Evolutionary conservation across 2,113 vertebrate species (phyloP).

Genomic region (Mionectes macconnelli): DNA sequence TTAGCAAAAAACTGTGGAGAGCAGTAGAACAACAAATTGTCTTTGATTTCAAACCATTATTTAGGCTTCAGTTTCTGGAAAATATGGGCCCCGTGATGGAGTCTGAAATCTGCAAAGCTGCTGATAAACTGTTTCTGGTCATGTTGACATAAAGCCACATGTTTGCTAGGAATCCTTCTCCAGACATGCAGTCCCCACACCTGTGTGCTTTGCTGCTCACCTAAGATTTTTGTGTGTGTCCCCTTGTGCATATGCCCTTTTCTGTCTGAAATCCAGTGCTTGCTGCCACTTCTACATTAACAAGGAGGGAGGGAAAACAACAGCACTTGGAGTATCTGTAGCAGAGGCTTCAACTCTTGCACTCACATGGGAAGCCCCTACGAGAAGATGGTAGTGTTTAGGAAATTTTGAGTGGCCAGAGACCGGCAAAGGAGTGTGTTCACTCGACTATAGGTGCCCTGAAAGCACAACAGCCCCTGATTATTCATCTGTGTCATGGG

Average conservation of each 20-base stretch:
- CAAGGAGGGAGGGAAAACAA: neutral
- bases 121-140: neutral
- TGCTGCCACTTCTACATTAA: neutral
- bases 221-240: neutral
- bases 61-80: neutral
- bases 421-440: neutral
- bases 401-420: neutral
- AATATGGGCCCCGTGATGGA: neutral
- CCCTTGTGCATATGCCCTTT: neutral
- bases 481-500: neutral
- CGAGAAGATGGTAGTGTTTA: neutral
- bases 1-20: neutral
- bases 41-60: neutral
- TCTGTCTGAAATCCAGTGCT: neutral
- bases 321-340: neutral
- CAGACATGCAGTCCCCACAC: neutral
- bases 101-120: neutral
- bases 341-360: neutral
- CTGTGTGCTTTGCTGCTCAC: neutral
- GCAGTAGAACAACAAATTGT: neutral
- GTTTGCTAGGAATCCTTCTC: neutral
- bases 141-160: neutral
- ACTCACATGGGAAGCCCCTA: accelerated
- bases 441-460: neutral
- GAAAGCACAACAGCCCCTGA: neutral